A percentile compares a stretch with the other conserved stretches of the same genome.
Evolutionary conservation across 2,888 invertebrate species (phyloP).

Genomic region (Gastrophysa polygoni): DNA sequence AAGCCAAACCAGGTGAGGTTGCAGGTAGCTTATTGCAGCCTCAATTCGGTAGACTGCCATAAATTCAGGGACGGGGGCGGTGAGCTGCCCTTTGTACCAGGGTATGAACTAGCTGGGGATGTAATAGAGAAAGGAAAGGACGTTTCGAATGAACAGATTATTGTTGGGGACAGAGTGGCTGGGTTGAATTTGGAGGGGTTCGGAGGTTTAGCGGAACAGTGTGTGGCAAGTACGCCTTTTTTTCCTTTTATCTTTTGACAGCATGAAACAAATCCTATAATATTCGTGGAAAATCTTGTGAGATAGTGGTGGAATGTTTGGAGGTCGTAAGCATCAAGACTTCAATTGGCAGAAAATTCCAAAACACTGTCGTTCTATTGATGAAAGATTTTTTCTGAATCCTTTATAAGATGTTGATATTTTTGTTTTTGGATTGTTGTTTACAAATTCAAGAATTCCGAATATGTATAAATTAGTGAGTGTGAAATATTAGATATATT

Average conservation of each 20-base stretch:
- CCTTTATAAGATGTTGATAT: no score
- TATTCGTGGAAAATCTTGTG: no score
- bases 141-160: constrained; percentile 57
- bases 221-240: constrained; percentile 55
- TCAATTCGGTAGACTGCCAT: constrained; percentile 68
- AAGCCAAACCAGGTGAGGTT: constrained; percentile 66
- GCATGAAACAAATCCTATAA: constrained; percentile 4
- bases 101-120: constrained; percentile 69
- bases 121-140: constrained; percentile 64
- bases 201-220: constrained; percentile 68
- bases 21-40: constrained; percentile 66
- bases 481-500: no score
- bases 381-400: no score
- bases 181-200: constrained; percentile 62
- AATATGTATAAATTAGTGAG: no score
- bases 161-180: constrained; percentile 65
- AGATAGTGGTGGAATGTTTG: no score
- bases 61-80: constrained; percentile 61
- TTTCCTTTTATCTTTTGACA: no score
- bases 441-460: no score
- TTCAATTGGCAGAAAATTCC: no score
- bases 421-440: no score
- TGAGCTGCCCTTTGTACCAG: constrained; percentile 66
- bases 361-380: no score
- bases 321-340: no score